phyloP scores from a whole-genome alignment of 2,797 vertebrate species.

The Manis crassicaudata region DNA sequence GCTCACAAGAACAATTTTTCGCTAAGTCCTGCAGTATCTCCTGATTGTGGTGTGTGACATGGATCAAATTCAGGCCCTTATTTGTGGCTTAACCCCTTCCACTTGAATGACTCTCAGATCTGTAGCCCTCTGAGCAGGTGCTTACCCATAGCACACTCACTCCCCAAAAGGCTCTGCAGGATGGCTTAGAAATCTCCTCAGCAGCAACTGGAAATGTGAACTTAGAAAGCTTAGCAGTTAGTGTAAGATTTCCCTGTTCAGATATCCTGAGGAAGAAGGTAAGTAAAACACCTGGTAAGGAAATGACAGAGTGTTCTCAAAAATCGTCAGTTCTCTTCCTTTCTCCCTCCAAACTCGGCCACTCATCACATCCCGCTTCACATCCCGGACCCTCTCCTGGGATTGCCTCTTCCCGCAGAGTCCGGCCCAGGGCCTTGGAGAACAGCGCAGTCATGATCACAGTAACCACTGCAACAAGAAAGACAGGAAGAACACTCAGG shows the following conservation, averaged over 20 bases:
- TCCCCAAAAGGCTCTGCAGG: too few relatives aligned
- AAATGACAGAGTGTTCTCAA: background rate
- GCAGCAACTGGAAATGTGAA: background rate
- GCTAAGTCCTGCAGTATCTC: background rate
- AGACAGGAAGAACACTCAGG: background rate
- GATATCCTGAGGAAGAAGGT: background rate
- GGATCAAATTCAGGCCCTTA: background rate
- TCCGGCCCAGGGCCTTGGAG: background rate
- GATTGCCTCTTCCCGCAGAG: background rate
- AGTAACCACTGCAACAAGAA: background rate
- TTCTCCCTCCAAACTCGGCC: background rate
- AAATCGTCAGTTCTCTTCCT: background rate
- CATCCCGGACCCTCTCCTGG: background rate
- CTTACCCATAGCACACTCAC: background rate
- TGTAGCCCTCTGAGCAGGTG: background rate
- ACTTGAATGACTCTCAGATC: too few relatives aligned
- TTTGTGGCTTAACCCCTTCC: too few relatives aligned
- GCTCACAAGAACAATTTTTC: background rate
- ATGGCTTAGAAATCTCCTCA: background rate
- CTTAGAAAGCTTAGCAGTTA: background rate
- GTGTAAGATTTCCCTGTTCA: background rate
- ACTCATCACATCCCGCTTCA: background rate
- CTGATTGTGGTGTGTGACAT: rapidly evolving
- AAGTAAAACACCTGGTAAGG: background rate
- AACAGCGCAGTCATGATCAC: background rate